Evolutionary conservation across 1,140 invertebrate genomes (phyloP).

Genomic region (Leptinotarsa texana): DNA sequence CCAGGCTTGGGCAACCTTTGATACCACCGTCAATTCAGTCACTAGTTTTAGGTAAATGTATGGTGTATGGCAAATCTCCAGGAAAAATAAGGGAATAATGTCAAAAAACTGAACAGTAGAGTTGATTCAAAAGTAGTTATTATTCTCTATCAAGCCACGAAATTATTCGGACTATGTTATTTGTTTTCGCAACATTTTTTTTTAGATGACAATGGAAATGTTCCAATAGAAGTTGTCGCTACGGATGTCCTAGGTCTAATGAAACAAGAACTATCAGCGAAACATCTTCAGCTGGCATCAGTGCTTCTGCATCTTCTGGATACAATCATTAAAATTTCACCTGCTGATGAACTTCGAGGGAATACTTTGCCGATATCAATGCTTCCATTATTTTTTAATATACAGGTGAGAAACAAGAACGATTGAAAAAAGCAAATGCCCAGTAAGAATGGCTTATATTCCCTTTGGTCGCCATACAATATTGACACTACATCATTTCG

Average conservation of each 20-base stretch:
- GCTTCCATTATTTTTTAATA: conserved; percentile 58
- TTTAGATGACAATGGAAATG: conserved; percentile 47
- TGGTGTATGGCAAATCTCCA: too few species aligned
- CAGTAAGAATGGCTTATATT: too few species aligned
- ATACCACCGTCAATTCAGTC: conserved; percentile 56
- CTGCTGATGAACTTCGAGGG: conserved; percentile 57
- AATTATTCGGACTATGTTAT: too few species aligned
- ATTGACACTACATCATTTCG: too few species aligned
- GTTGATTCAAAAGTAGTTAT: too few species aligned
- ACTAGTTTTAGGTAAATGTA: conserved; percentile 54
- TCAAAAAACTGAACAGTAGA: too few species aligned
- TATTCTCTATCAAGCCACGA: too few species aligned
- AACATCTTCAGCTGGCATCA: conserved; percentile 54
- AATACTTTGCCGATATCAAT: conserved; percentile 56
- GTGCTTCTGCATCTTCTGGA: conserved; percentile 55
- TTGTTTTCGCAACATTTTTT: conserved; percentile 11
- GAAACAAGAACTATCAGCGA: conserved; percentile 54
- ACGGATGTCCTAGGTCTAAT: conserved; percentile 57
- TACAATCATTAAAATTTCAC: conserved; percentile 53
- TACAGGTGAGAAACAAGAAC: conserved; percentile 49
- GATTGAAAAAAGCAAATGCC: too few species aligned
- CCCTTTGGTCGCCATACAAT: too few species aligned
- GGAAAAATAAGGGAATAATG: too few species aligned
- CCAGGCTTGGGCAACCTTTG: conserved; percentile 54
- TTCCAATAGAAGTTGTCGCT: conserved; percentile 55